phyloP scores from a whole-genome alignment of 2,113 vertebrate species.

The Myrmecobius fasciatus region DNA sequence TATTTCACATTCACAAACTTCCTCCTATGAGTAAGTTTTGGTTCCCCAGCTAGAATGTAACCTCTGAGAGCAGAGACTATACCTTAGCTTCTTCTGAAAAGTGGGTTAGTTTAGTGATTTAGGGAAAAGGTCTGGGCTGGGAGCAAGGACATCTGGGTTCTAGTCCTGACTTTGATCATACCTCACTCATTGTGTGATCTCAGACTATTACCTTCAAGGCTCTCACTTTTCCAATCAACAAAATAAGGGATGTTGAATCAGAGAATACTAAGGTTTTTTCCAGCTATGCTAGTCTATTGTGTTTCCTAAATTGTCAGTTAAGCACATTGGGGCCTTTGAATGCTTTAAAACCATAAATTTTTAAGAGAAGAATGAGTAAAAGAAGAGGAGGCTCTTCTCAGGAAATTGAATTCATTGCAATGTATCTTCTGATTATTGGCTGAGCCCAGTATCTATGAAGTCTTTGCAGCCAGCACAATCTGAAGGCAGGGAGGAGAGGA shows the following conservation, averaged over 20 bases:
- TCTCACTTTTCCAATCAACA: background rate
- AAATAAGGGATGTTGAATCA: background rate
- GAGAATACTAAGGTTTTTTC: background rate
- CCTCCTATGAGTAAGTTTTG: background rate
- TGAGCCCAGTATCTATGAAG: background rate
- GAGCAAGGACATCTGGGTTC: background rate
- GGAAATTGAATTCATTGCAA: conserved; percentile 2
- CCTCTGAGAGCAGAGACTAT: background rate
- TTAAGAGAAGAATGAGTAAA: background rate
- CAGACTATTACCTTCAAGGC: background rate
- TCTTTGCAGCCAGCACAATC: background rate
- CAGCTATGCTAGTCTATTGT: background rate
- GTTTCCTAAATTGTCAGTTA: background rate
- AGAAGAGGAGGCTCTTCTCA: background rate
- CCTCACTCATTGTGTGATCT: background rate
- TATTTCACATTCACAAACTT: background rate
- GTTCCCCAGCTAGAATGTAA: background rate
- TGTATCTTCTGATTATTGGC: background rate
- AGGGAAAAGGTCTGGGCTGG: background rate
- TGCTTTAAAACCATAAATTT: background rate
- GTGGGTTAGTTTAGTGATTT: background rate
- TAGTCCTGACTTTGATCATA: background rate
- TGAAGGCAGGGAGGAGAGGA: background rate
- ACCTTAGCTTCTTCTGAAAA: background rate
- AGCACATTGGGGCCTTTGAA: background rate